These are phyloP conservation scores for Rotaria magnacalcarata DNA, from an alignment of 2,888 invertebrate species.

Conservation along the genomic window DNA sequence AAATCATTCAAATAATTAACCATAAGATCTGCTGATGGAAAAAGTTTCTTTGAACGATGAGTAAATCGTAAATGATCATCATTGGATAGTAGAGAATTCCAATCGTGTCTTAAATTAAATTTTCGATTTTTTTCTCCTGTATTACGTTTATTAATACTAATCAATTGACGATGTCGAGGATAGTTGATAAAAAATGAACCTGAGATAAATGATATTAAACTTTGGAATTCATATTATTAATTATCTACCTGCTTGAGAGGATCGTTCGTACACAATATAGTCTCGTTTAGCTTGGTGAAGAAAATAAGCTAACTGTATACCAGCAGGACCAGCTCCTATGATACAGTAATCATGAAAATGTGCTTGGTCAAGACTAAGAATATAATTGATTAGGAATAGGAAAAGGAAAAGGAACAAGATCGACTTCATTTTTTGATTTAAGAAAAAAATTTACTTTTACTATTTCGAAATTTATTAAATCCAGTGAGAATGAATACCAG, in stretches of 20 bases:
- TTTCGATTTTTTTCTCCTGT: conserved; percentile 58
- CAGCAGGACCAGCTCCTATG: conserved; percentile 60
- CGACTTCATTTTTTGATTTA: neutral
- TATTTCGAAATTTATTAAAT: neutral
- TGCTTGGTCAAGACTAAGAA: neutral
- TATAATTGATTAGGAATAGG: neutral
- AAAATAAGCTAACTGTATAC: conserved; percentile 60
- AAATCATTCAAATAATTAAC: conserved; percentile 57
- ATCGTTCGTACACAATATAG: conserved; percentile 59
- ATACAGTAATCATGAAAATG: conserved; percentile 57
- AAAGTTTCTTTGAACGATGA: conserved; percentile 52
- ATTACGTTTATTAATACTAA: conserved; percentile 59
- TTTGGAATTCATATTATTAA: neutral
- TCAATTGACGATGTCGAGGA: conserved; percentile 59
- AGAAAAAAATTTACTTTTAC: neutral
- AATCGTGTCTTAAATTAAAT: conserved; percentile 60
- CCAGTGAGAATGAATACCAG: neutral
- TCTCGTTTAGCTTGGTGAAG: conserved; percentile 54
- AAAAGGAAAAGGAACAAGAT: neutral
- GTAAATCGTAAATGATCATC: conserved; percentile 50
- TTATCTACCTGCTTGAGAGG: conserved; percentile 53
- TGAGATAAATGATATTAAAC: conserved; percentile 47
- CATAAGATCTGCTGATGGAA: conserved; percentile 53
- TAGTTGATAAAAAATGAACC: conserved; percentile 57
- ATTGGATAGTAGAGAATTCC: conserved; percentile 59